Percentiles rank a stretch among this genome's conserved stretches.
phyloP scores from a whole-genome alignment of 2,888 invertebrate species.

The Aporophyla lueneburgensis region DNA sequence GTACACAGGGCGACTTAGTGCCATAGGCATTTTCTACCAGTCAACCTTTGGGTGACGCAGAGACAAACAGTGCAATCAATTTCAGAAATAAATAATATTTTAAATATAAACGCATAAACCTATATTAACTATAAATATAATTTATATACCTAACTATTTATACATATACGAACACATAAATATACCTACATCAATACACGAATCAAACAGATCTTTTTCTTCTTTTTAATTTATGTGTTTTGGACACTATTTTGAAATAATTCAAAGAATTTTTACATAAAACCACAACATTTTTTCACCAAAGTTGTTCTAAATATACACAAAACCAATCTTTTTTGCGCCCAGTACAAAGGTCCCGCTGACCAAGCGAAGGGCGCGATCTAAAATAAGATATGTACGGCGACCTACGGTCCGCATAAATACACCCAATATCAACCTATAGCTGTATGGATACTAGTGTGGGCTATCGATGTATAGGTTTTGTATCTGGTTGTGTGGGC shows the following conservation, averaged over 20 bases:
- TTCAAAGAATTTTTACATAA: neutral
- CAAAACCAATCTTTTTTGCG: conserved; percentile 66
- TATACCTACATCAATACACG: no score
- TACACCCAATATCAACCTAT: conserved; percentile 59
- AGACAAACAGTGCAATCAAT: no score
- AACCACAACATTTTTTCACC: neutral
- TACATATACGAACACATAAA: no score
- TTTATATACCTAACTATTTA: no score
- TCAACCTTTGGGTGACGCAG: no score
- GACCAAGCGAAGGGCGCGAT: conserved; percentile 64
- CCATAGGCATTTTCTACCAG: no score
- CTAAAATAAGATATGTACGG: conserved; percentile 64
- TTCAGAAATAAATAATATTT: no score
- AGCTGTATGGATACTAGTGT: conserved; percentile 22
- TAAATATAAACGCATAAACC: no score
- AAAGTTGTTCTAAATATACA: neutral
- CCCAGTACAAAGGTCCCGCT: conserved; percentile 71
- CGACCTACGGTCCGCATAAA: conserved; percentile 59
- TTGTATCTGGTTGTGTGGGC: conserved; percentile 16
- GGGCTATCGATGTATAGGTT: neutral
- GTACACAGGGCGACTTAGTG: no score
- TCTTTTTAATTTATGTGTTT: neutral
- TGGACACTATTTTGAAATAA: neutral
- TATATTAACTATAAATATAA: no score
- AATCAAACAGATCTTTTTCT: no score